Base-by-base conservation (phyloP, 2,113 vertebrate species). In the Rana temporaria region DNA sequence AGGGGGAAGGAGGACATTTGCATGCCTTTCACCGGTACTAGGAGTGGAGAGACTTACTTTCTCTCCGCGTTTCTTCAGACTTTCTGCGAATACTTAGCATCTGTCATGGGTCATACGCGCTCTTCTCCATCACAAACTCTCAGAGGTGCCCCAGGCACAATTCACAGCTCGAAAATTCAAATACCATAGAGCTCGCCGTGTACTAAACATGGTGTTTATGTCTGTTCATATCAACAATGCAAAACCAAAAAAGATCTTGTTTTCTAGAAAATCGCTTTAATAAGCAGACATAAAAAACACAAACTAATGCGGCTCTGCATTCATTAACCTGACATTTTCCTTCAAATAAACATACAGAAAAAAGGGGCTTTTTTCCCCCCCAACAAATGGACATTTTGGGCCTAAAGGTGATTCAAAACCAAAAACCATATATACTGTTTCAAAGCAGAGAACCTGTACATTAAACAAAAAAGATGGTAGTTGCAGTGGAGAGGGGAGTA, bases 61-160 rank as follows among this genome's bases (percentile, higher is more conserved):
- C 20, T 32, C 75, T 19, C 30, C n/a, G n/a, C n/a, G n/a, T n/a
- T n/a, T n/a, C 26, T 42, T 24, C 75, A 78, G 17, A 15, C 16
- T 78, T 59, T 26, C 55, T 63, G 22, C 42, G 48, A 48, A 17
- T 66, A 56, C 63, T 78, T 78, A 78, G 75, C 75, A 65, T 78
- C 75, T 66, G 62, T 78, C 75, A 78, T 34, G 75, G 48, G 62
- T 32, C 75, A 78, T 76, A 2, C 73, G 48, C 18, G 4, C 17
- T 32, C 59, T 24, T n/a, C 34, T 78, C 62, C 24, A 66, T 66
- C 75, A 66, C 30, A 64, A 52, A 38, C 48, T 52, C 59, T 30
- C 38, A 52, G 8, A 20, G 17, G 65, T 65, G 75, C 75, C 64
- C 75, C 65, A 42, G 75, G 75, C 75, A 55, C 24, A 65, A 56